Base-by-base conservation (phyloP, 2,888 invertebrate species). In the Dryobota labecula region DNA sequence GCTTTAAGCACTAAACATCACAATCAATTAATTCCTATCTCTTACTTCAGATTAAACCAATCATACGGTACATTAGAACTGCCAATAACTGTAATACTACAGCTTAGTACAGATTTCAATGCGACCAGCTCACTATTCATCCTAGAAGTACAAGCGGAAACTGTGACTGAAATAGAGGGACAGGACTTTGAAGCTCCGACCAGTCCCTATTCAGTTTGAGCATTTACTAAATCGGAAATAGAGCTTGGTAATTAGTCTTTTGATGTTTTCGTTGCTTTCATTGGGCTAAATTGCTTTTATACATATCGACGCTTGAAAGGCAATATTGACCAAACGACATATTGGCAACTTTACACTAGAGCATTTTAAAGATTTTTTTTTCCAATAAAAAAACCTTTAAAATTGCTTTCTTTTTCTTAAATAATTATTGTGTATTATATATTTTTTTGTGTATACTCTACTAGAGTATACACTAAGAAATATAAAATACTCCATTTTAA, bases 141-240 rank as follows among this genome's bases (percentile, higher is more conserved):
- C 41, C 27, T 47, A 58, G 30, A 30, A 49, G 63, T 41, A 61
- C 30, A 27, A 60, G 47, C 43, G 57, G 77, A 51, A 68, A 68
- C 62, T 80, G 43, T 64, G 53, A 60, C 45, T 33, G 53, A 58
- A 68, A 81, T 81, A 54, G 20, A 41, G 3, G 33, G 27, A 80
- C 30, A 27, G 57, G 27, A 41, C 47, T 68, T 56, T 56, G 45
- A 54, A 57, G 61, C 58, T 67, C 5, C 2, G 51, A 15, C 30
- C 49, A 38, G 15, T 73, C 15, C 1, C 57, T 15, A 45, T 58
- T 73, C 27, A 57, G 27, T 51, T 27, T 56, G 9, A 73, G 15
- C 45, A 62, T 47, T 62, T 41, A n/a, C 30, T 45, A 41, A 38
- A 60, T 63, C n/a, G 33, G 51, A 61, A 36, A 41, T 66, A 41